A percentile compares a stretch with the other conserved stretches of the same genome.
phyloP scores from a whole-genome alignment of 2,888 invertebrate genomes.

The Ormyrus rosae region DNA sequence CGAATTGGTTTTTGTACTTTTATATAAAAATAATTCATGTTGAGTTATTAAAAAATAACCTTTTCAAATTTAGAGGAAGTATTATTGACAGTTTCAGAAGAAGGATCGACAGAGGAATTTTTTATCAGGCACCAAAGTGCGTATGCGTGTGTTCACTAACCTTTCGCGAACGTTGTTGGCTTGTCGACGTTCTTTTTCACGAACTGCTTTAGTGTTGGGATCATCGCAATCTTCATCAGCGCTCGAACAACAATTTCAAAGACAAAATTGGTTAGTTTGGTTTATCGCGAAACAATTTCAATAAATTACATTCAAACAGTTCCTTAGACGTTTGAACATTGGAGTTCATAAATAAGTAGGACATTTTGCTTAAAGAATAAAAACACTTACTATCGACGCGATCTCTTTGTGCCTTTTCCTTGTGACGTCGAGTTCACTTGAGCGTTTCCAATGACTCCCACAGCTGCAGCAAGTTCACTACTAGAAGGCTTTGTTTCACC shows the following conservation, averaged over 20 bases:
- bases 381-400: conserved; percentile 87
- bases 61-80: neutral
- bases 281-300: conserved; percentile 24
- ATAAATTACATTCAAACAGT: conserved; percentile 6
- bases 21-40: neutral
- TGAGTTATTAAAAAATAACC: neutral
- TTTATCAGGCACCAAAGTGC: conserved; percentile 66
- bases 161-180: conserved; percentile 98
- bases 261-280: conserved; percentile 72
- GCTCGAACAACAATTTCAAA: conserved; percentile 84
- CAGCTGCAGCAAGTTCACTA: conserved; percentile 73
- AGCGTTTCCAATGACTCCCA: conserved; percentile 78
- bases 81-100: conserved; percentile 2
- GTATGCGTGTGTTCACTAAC: conserved; percentile 81
- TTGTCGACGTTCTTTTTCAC: conserved; percentile 95
- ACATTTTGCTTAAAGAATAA: neutral
- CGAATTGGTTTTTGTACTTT: neutral
- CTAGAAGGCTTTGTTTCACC: conserved; percentile 80
- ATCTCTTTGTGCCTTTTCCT: conserved; percentile 81
- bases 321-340: neutral
- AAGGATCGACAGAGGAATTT: conserved; percentile 24
- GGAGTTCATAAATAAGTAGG: too few relatives aligned
- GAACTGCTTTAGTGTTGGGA: conserved; percentile 92
- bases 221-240: conserved; percentile 89
- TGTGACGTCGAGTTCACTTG: conserved; percentile 79